A percentile compares a stretch with the other conserved stretches of the same genome.
phyloP scores from a whole-genome alignment of 1,140 invertebrate genomes.

The Drosophila seguyi region DNA sequence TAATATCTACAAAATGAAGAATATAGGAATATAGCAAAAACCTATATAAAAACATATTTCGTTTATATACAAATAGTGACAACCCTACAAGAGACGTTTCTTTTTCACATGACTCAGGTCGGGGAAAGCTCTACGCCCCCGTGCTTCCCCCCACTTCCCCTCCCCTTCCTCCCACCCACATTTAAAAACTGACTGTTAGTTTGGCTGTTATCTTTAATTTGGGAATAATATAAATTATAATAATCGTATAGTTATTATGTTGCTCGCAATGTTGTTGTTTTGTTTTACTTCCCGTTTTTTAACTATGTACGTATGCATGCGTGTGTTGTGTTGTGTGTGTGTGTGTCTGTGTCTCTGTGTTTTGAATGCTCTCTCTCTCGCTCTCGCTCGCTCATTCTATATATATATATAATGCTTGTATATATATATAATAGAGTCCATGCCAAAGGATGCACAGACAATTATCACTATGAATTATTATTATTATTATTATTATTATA shows the following conservation, averaged over 20 bases:
- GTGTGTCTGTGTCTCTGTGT: slow-evolving; percentile 45
- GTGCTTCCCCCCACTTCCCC: background rate
- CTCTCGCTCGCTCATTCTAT: slow-evolving; percentile 17
- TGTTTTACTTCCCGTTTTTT: slow-evolving; percentile 77
- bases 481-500: slow-evolving; percentile 66
- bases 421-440: slow-evolving; percentile 56
- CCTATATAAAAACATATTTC: background rate
- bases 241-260: slow-evolving; percentile 81
- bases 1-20: background rate
- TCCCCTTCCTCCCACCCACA: background rate
- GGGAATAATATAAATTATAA: slow-evolving; percentile 84
- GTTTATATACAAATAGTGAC: background rate
- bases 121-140: slow-evolving; percentile 50
- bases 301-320: slow-evolving; percentile 72
- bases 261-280: slow-evolving; percentile 78
- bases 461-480: slow-evolving; percentile 72
- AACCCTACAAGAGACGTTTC: slow-evolving; percentile 8
- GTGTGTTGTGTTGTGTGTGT: slow-evolving; percentile 44
- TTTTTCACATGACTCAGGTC: slow-evolving; percentile 68
- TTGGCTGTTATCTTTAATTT: slow-evolving; percentile 84
- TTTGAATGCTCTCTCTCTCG: slow-evolving; percentile 60
- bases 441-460: slow-evolving; percentile 62
- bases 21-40: background rate
- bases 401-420: slow-evolving; percentile 36
- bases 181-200: slow-evolving; percentile 47